These are phyloP conservation scores for Astreopora myriophthalma DNA, from an alignment of 64 coral and sea anemone species.

Conservation along the genomic window DNA sequence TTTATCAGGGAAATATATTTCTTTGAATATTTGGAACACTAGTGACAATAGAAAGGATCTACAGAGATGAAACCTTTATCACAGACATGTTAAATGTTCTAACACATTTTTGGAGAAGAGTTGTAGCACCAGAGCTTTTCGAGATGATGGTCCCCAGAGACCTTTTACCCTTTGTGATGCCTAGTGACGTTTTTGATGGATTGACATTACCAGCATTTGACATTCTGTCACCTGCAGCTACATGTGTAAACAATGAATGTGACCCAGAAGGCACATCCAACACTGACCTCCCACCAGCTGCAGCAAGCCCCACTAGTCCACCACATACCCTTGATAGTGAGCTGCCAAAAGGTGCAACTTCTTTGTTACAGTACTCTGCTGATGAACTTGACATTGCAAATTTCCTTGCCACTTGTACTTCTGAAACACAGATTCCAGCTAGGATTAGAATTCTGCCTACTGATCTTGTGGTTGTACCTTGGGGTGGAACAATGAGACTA, in stretches of 20 bases:
- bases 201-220: neutral
- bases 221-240: neutral
- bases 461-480: slow-evolving; percentile 48
- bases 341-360: neutral
- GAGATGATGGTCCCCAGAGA: slow-evolving; percentile 53
- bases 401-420: slow-evolving; percentile 76
- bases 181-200: slow-evolving; percentile 1
- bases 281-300: neutral
- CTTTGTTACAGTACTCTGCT: neutral
- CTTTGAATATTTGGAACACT: slow-evolving; percentile 45
- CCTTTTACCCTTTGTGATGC: slow-evolving; percentile 38
- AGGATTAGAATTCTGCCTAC: neutral
- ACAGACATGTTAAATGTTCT: slow-evolving; percentile 21
- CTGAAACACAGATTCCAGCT: neutral
- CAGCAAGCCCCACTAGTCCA: neutral
- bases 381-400: slow-evolving; percentile 36
- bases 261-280: neutral
- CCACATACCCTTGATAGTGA: neutral
- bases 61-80: slow-evolving; percentile 63
- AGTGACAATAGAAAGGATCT: slow-evolving; percentile 61
- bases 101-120: slow-evolving; percentile 47
- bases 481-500: slow-evolving; percentile 61
- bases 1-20: slow-evolving; percentile 31
- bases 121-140: slow-evolving; percentile 48
- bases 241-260: neutral